A percentile compares a stretch with the other conserved stretches of the same genome.
Evolutionary conservation across 2,888 invertebrate genomes (phyloP).

Genomic region (Troglohyphantes excavatus): DNA sequence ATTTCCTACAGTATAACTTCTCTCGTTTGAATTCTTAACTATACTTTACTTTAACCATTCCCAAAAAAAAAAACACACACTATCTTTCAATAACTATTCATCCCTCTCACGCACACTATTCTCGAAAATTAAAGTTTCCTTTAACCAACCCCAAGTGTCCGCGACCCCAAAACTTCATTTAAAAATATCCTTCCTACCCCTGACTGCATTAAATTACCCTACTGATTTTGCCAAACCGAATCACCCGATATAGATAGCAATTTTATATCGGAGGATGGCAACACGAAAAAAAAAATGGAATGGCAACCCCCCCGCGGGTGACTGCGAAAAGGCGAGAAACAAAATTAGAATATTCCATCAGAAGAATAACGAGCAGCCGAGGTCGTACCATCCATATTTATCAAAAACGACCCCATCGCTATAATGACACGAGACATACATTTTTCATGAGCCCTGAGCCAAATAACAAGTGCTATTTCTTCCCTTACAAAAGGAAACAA

Average conservation of each 20-base stretch:
- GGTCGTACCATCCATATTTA: not conserved
- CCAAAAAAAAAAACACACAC: no score
- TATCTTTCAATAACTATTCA: no score
- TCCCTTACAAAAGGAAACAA: constrained; percentile 33
- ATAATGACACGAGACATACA: constrained; percentile 37
- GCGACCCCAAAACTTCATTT: not conserved
- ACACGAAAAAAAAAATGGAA: not conserved
- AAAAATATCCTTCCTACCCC: not conserved
- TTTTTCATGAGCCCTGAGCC: constrained; percentile 46
- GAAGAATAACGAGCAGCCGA: not conserved
- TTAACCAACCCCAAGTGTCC: not conserved
- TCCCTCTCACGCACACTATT: no score
- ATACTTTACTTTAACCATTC: no score
- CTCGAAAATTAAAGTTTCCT: not conserved
- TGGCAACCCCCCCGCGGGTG: not conserved
- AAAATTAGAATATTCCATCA: not conserved
- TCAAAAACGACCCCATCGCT: not conserved
- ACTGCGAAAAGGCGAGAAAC: not conserved
- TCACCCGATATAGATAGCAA: not conserved
- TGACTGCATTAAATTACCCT: not conserved
- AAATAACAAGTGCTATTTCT: constrained; percentile 37
- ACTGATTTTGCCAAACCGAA: not conserved
- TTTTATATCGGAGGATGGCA: not conserved
- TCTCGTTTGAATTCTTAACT: no score
- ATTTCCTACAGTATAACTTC: no score